phyloP scores from a whole-genome alignment of 2,113 vertebrate genomes.

The Orthonyx spaldingii region DNA sequence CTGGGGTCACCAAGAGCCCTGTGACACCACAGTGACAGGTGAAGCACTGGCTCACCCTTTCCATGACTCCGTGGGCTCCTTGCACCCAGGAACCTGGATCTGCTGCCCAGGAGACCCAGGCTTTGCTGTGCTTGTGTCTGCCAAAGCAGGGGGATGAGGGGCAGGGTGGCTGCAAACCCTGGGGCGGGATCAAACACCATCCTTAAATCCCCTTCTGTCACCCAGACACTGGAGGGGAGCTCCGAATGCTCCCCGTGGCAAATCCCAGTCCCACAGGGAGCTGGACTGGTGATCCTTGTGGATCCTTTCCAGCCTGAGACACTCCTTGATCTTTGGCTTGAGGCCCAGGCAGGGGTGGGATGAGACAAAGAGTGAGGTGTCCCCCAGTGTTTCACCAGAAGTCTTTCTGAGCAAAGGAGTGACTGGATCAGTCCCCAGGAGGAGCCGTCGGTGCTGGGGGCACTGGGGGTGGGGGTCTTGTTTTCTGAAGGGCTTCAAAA shows the following conservation, averaged over 20 bases:
- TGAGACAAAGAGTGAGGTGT: neutral
- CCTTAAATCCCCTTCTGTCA: neutral
- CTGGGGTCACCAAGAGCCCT: neutral
- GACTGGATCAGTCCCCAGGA: too few species aligned
- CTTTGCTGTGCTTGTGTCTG: neutral
- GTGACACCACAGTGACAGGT: neutral
- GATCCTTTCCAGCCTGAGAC: neutral
- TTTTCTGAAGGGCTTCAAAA: neutral
- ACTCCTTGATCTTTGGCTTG: neutral
- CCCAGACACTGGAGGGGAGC: neutral
- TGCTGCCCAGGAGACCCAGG: neutral
- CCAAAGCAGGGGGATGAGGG: neutral
- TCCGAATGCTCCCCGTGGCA: neutral
- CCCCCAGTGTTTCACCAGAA: neutral
- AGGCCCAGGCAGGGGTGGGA: neutral
- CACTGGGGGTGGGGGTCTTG: neutral
- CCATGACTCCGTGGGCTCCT: fast-evolving
- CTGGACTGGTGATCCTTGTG: neutral
- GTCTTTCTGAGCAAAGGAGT: fast-evolving
- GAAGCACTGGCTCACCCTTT: neutral
- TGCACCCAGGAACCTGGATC: neutral
- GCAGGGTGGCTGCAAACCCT: neutral
- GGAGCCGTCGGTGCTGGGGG: neutral
- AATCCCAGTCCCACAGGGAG: neutral
- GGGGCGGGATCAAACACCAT: too few species aligned